Base-by-base conservation (phyloP, 2,797 vertebrate species). In the Liasis olivaceus region DNA sequence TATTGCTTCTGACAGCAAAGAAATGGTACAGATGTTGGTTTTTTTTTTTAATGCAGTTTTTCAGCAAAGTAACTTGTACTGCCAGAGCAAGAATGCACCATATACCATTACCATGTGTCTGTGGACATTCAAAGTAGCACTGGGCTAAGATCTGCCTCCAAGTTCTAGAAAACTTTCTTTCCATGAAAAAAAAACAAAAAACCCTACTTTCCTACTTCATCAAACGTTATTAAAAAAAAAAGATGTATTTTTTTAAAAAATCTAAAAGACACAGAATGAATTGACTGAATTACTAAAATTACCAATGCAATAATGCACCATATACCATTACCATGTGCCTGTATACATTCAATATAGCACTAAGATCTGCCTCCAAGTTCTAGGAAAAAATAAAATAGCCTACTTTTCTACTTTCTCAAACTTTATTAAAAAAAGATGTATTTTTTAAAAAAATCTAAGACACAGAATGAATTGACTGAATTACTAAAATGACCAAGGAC, bases 1-100 rank as follows among this genome's bases (percentile, higher is more conserved):
- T 47, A 92, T 89, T 89, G 88, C 31, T 89, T 89, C 13, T 86
- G 88, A 89, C 88, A 89, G 88, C 54, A 86, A 89, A 69, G 81
- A 84, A 92, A 58, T 15, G 26, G 54, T 77, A 92, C 54, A 64
- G 87, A 58, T 84, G 62, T n/a, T n/a, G n/a, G n/a, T n/a, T n/a
- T 22, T 11, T 9, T 31, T 69, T 42, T 77, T 58, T 36, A 62
- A 58, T 36, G 42, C 31, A n/a, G 7, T 56, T 31, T 69, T 92
- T 85, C 26, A 62, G 84, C 6, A 17, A 89, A 62, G 51, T 81
- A 51, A 81, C 2, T 15, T 15, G 69, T 5, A 15, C 11, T 88
- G 42, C 31, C 51, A 59, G 77, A 66, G 77, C 31, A 42, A 69
- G 62, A 5, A 42, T 2, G 56, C 14, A 3, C 51, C 31, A 66